These are phyloP conservation scores for Rhizoglyphus robini DNA, from an alignment of 1,140 invertebrate species.

Conservation along the genomic window DNA sequence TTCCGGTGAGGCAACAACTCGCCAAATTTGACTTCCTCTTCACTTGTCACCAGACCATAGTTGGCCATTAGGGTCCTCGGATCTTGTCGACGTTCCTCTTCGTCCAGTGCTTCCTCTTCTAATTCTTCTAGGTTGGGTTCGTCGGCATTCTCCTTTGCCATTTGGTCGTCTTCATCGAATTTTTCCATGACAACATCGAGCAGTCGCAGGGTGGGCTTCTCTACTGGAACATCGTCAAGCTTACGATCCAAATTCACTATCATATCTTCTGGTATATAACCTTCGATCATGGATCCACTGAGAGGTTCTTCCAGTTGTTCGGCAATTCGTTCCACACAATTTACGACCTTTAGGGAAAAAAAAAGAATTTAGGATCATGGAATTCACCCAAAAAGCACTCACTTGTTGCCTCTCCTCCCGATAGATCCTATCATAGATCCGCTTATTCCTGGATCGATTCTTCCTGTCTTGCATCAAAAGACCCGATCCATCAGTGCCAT, in stretches of 20 bases:
- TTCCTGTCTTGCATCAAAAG: neutral
- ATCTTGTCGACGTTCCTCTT: slow-evolving; percentile 19
- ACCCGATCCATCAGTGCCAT: neutral
- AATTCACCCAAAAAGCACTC: too few species aligned
- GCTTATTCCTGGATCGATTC: neutral
- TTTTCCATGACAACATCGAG: neutral
- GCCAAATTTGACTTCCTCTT: slow-evolving; percentile 24
- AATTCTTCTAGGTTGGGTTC: neutral
- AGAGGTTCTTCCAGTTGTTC: neutral
- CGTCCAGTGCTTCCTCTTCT: slow-evolving; percentile 13
- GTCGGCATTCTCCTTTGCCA: neutral
- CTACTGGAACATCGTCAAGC: neutral
- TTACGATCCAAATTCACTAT: neutral
- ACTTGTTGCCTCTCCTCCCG: neutral
- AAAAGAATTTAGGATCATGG: too few species aligned
- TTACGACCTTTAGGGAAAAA: too few species aligned
- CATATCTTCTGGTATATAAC: too few species aligned
- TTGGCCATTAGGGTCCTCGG: neutral
- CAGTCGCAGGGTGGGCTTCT: neutral
- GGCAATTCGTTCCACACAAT: neutral
- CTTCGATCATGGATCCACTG: too few species aligned
- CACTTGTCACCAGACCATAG: neutral
- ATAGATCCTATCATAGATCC: neutral
- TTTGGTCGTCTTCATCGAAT: neutral
- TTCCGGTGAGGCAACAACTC: slow-evolving; percentile 26